These are phyloP conservation scores for Tanaodytes sp. DNA, from an alignment of 2,888 invertebrate species.

Conservation along the genomic window DNA sequence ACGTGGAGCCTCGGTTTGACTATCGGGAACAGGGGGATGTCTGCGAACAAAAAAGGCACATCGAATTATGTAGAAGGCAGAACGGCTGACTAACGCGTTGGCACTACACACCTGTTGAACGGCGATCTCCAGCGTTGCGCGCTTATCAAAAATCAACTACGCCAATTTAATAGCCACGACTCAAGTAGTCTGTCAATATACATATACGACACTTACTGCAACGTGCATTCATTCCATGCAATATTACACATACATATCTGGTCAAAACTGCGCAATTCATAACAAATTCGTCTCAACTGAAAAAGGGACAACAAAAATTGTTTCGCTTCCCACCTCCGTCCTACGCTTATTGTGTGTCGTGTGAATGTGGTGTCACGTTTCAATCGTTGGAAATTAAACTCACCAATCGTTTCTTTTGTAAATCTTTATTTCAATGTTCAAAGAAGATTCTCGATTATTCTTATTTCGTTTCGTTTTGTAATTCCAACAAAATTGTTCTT, in stretches of 20 bases:
- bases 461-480: too few species aligned
- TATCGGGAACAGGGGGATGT: conserved; percentile 70
- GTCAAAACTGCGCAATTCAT: conserved; percentile 21
- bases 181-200: conserved; percentile 44
- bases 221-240: conserved; percentile 53
- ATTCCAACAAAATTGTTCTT: too few species aligned
- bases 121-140: conserved; percentile 47
- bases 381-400: conserved; percentile 12
- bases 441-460: too few species aligned
- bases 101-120: conserved; percentile 45
- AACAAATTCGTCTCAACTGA: too few species aligned
- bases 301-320: too few species aligned
- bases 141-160: conserved; percentile 45
- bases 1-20: conserved; percentile 70
- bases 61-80: conserved; percentile 38
- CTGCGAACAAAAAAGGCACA: conserved; percentile 63
- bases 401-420: conserved; percentile 26
- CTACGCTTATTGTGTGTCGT: conserved; percentile 3
- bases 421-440: conserved; percentile 21
- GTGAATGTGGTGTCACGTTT: conserved; percentile 5
- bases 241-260: conserved; percentile 41
- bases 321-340: too few species aligned
- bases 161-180: conserved; percentile 39
- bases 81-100: conserved; percentile 6
- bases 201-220: conserved; percentile 49